Base-by-base conservation (phyloP, 2,888 invertebrate species). In the Andricus curvator region DNA sequence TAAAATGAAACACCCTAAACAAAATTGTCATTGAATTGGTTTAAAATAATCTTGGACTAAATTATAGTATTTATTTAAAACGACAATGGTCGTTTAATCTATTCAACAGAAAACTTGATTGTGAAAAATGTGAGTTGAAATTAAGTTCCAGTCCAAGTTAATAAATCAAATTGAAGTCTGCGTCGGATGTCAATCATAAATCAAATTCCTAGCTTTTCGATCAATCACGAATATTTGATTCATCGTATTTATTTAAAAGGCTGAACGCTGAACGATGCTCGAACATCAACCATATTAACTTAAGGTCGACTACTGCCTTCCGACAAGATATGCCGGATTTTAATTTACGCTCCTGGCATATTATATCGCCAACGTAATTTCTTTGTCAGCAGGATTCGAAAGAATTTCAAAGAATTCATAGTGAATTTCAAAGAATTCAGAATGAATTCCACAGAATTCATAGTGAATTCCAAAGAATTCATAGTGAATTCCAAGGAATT, bases 121-220 rank as follows among this genome's bases (percentile, higher is more conserved):
- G 51, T 56, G 33, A 74, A 33, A 74, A 56, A 33, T 13, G 33
- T 22, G 33, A 74, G 22, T 22, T 56, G 37, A 56, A 74, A 29
- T 51, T 51, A 20, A n/a, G 33, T 33, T 51, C 15, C 15, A 29
- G 15, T 22, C 8, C 6, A 4, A 33, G 37, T 33, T 56, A 56
- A 74, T 74, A 56, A 74, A 74, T 74, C 33, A 74, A 74, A 33
- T 74, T 56, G n/a, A 33, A 51, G 20, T 33, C 51, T 56, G n/a
- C n/a, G 74, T 33, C 60, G n/a, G 5, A 25, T 33, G 51, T n/a
- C 33, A 33, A 13, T 74, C 74, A 74, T 74, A 74, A 74, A 74
- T 74, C 74, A 74, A 15, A 29, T 74, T 74, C n/a, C 37, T 37
- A 74, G 33, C 33, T 74, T 74, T 33, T 33, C 74, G 20, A 74